Conservation (phyloP, 2,113 vertebrate species). For the Megaptera novaeangliae region DNA sequence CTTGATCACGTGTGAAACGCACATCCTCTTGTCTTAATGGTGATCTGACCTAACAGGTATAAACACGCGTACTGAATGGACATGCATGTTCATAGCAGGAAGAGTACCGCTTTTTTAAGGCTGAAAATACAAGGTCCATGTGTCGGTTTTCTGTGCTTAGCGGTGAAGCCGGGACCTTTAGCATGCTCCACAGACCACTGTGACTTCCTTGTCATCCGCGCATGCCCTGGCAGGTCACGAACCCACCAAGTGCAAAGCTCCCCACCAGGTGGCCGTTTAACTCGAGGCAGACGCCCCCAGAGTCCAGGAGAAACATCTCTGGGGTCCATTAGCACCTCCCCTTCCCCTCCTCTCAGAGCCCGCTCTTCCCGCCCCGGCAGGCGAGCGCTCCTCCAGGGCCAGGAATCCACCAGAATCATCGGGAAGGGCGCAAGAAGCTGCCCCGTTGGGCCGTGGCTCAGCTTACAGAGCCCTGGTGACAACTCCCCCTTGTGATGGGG, state of each 20-base stretch:
- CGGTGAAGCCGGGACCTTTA: not conserved
- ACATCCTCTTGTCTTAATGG: not conserved
- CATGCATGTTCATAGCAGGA: not conserved
- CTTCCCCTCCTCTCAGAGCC: not conserved
- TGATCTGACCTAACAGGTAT: not conserved
- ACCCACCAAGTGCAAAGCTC: no score
- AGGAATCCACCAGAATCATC: no score
- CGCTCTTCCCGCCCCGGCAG: not conserved
- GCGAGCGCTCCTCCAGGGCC: not conserved
- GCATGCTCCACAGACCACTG: no score
- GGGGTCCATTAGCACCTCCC: not conserved
- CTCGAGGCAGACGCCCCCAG: not conserved
- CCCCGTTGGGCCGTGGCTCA: no score
- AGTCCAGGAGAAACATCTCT: not conserved
- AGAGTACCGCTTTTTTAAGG: not conserved
- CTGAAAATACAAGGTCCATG: not conserved
- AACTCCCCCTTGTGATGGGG: not conserved
- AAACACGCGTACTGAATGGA: fast-evolving
- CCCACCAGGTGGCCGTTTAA: no score
- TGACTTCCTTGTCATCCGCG: no score
- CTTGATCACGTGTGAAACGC: not conserved
- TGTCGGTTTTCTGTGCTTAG: not conserved
- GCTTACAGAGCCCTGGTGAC: not conserved
- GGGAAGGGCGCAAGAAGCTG: no score
- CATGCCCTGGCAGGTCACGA: no score